Percentiles rank a stretch among this genome's conserved stretches.
These are phyloP conservation scores for Leucophenga montana DNA, from an alignment of 2,888 invertebrate genomes.

Conservation along the genomic window DNA sequence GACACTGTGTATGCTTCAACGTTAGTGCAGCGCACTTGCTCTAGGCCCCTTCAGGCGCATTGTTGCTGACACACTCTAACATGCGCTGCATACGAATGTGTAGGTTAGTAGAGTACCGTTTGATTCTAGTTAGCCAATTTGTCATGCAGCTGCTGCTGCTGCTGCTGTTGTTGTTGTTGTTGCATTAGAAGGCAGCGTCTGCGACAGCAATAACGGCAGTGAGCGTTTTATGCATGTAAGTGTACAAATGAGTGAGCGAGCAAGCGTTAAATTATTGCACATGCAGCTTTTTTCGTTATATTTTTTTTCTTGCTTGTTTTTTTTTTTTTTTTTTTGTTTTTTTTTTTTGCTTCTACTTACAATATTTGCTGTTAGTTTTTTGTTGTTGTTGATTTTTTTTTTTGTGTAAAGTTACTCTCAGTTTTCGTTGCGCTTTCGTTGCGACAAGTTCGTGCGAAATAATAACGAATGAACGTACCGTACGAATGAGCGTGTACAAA, in stretches of 20 bases:
- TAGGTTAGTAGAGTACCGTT: conserved; percentile 27
- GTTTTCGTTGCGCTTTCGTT: conserved; percentile 70
- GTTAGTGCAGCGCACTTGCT: too few species aligned
- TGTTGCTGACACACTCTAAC: too few species aligned
- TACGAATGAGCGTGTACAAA: too few species aligned
- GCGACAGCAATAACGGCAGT: background rate
- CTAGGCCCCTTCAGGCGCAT: too few species aligned
- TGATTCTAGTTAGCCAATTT: conserved; percentile 6
- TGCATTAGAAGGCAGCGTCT: background rate
- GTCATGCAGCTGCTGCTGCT: conserved; percentile 18
- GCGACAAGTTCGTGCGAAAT: conserved; percentile 60
- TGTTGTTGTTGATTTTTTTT: conserved; percentile 7
- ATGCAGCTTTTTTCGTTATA: conserved; percentile 23
- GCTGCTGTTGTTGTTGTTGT: background rate
- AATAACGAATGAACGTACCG: conserved; percentile 9
- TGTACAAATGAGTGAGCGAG: background rate
- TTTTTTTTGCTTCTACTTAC: conserved; percentile 2
- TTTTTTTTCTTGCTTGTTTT: background rate
- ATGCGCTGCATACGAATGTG: conserved; percentile 1
- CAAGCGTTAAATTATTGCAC: conserved; percentile 21
- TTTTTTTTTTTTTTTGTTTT: background rate
- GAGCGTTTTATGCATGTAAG: background rate
- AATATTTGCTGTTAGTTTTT: conserved; percentile 9
- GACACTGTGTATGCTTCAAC: too few species aligned
- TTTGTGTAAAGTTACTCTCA: conserved; percentile 49